These are phyloP conservation scores for Miichthys miiuy DNA, from an alignment of 2,797 vertebrate genomes.

Conservation along the genomic window DNA sequence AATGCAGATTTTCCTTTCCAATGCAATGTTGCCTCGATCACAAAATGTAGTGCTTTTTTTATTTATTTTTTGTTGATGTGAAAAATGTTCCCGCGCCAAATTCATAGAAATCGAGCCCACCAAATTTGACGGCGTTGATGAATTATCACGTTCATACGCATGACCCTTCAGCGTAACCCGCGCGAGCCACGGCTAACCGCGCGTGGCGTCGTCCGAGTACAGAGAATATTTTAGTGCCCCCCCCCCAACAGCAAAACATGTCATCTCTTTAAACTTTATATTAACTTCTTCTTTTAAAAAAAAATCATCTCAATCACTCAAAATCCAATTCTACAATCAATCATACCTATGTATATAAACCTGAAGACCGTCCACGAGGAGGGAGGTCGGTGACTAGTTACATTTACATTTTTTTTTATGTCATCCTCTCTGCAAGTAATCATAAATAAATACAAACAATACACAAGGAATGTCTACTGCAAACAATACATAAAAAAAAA, in stretches of 20 bases:
- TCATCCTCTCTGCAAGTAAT: constrained; percentile 89
- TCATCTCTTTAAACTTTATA: constrained; percentile 80
- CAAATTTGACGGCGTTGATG: constrained; percentile 86
- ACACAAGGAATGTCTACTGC: constrained; percentile 98
- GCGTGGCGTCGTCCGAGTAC: constrained; percentile 79
- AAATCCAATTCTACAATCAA: constrained; percentile 89
- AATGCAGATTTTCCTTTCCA: constrained; percentile 86
- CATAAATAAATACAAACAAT: constrained; percentile 99
- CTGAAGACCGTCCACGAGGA: constrained; percentile 88
- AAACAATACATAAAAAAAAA: constrained; percentile 88
- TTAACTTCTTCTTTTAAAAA: constrained; percentile 74
- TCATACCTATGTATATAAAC: constrained; percentile 90
- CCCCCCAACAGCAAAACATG: constrained; percentile 84
- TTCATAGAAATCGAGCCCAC: constrained; percentile 83
- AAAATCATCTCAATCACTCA: constrained; percentile 86
- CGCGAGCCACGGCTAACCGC: constrained; percentile 80
- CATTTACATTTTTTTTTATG: constrained; percentile 48
- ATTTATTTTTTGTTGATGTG: constrained; percentile 75
- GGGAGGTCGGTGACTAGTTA: constrained; percentile 83
- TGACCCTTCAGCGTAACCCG: constrained; percentile 78
- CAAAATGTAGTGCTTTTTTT: constrained; percentile 88
- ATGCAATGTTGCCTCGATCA: constrained; percentile 86
- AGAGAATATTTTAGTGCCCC: constrained; percentile 88
- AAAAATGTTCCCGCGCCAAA: constrained; percentile 78
- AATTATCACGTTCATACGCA: constrained; percentile 82